phyloP scores from a whole-genome alignment of 2,888 invertebrate genomes.

The Eupithecia insigniata region DNA sequence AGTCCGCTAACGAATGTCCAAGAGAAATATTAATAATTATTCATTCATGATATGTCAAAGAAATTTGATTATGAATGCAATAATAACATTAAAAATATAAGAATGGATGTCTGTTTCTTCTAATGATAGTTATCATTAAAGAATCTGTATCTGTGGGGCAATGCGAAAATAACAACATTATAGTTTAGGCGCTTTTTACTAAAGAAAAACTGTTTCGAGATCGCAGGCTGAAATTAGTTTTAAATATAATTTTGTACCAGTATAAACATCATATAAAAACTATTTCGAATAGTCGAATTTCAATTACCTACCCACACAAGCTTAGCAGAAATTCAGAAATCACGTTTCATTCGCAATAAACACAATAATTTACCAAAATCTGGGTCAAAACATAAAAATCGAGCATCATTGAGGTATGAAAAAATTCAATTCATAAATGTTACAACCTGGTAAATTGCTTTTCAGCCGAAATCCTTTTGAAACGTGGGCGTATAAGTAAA shows the following conservation, averaged over 20 bases:
- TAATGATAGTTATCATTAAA: too few relatives aligned
- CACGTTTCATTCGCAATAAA: constrained; percentile 2
- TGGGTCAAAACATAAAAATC: not conserved
- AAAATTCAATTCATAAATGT: constrained; percentile 6
- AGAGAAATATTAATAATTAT: too few relatives aligned
- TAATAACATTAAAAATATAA: too few relatives aligned
- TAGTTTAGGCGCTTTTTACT: not conserved
- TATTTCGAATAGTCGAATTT: not conserved
- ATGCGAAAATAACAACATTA: not conserved
- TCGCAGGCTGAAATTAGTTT: not conserved
- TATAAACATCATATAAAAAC: not conserved
- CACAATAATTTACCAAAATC: not conserved
- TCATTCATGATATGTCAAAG: too few relatives aligned
- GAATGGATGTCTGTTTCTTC: not conserved
- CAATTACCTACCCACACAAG: not conserved
- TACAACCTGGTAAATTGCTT: constrained; percentile 3
- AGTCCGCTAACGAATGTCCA: too few relatives aligned
- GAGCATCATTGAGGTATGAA: constrained; percentile 6
- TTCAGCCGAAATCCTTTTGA: constrained; percentile 3
- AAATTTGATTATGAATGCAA: too few relatives aligned
- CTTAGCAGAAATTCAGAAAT: not conserved
- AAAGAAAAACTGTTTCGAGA: not conserved
- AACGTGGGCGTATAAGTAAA: constrained; percentile 1
- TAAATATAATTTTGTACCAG: not conserved
- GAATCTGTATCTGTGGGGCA: too few relatives aligned